These are phyloP conservation scores for Stegastes partitus DNA, from an alignment of 2,113 vertebrate genomes.

Conservation along the genomic window DNA sequence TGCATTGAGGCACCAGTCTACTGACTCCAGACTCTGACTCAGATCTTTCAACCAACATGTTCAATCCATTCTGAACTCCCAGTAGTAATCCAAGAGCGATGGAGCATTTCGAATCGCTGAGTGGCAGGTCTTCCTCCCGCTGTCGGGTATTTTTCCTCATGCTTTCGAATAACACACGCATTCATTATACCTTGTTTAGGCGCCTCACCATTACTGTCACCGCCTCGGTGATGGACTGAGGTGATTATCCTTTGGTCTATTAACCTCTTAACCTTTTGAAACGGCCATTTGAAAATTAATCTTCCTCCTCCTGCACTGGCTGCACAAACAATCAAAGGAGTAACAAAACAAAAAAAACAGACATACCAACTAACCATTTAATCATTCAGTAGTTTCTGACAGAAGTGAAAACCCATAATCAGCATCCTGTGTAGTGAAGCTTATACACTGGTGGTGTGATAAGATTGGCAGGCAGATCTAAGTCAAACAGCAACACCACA, in stretches of 20 bases:
- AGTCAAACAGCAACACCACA: no score
- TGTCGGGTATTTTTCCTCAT: no score
- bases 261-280: slow-evolving; percentile 28
- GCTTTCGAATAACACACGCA: no score
- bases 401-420: not conserved
- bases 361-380: not conserved
- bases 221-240: slow-evolving; percentile 9
- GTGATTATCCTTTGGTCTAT: slow-evolving; percentile 29
- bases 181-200: no score
- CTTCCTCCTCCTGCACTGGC: not conserved
- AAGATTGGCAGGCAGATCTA: no score
- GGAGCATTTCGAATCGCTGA: no score
- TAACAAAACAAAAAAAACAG: not conserved
- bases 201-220: not conserved
- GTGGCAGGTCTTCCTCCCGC: no score
- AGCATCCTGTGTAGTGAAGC: not conserved
- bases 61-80: not conserved
- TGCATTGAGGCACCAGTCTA: not conserved
- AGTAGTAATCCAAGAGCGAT: no score
- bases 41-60: not conserved
- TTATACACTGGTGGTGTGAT: not conserved
- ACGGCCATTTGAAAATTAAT: slow-evolving; percentile 5
- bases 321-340: not conserved
- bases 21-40: no score
- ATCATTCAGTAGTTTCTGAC: not conserved